Percentiles rank a stretch among this genome's conserved stretches.
These are phyloP conservation scores for Acanthornis magna DNA, from an alignment of 2,797 vertebrate genomes.

Conservation along the genomic window DNA sequence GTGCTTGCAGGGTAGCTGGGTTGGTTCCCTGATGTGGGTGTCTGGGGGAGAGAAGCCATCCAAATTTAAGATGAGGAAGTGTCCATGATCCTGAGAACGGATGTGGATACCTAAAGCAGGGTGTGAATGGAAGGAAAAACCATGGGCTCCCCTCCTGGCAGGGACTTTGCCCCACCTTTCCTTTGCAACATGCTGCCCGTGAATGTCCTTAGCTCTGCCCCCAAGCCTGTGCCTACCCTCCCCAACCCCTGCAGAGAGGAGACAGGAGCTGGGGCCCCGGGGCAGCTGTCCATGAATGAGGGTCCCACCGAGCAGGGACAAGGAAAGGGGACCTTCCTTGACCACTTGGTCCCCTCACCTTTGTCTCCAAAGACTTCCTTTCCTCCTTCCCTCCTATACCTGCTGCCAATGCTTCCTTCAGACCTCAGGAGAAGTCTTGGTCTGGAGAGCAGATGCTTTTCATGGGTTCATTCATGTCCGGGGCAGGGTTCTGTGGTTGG, in stretches of 20 bases:
- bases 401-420: not conserved
- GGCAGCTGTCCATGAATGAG: not conserved
- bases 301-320: not conserved
- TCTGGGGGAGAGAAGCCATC: not conserved
- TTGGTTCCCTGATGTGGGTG: not conserved
- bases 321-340: not conserved
- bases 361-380: not conserved
- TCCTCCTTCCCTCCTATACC: not conserved
- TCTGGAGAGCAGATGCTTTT: not conserved
- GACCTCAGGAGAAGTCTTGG: not conserved
- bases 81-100: rapidly evolving
- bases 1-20: not conserved
- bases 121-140: not conserved
- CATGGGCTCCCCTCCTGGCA: not conserved
- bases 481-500: not conserved
- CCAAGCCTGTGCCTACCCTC: not conserved
- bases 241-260: not conserved
- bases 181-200: not conserved
- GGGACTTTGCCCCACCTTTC: not conserved
- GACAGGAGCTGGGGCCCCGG: not conserved
- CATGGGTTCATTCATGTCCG: not conserved
- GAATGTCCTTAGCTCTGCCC: not conserved
- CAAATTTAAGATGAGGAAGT: not conserved
- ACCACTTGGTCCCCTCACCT: not conserved
- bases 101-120: not conserved